These are phyloP conservation scores for Peromyscus leucopus DNA, from an alignment of 2,113 vertebrate genomes.

Conservation along the genomic window DNA sequence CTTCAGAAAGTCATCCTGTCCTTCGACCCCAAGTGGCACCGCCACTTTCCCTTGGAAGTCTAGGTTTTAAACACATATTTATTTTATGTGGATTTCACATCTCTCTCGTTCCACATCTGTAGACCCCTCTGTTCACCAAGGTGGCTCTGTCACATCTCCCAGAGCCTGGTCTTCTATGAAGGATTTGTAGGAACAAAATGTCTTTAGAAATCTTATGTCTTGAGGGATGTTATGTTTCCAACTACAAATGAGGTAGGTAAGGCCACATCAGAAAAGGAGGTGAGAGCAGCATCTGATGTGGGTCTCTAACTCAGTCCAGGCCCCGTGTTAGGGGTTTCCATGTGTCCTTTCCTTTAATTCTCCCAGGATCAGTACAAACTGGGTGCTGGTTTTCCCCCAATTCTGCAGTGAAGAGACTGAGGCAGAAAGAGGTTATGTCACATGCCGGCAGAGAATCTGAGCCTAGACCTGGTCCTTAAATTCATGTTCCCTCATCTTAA, in stretches of 20 bases:
- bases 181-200: slow-evolving; percentile 27
- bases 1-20: neutral
- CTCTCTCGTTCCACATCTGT: neutral
- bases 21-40: neutral
- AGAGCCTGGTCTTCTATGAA: neutral
- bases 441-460: neutral
- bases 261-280: neutral
- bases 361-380: neutral
- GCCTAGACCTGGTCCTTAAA: neutral
- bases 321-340: too few species aligned
- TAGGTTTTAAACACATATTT: neutral
- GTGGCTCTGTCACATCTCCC: neutral
- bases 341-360: neutral
- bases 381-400: neutral
- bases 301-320: neutral
- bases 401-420: neutral
- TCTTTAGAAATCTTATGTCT: neutral
- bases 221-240: neutral
- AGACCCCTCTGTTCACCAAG: neutral
- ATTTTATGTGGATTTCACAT: neutral
- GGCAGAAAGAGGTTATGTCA: neutral
- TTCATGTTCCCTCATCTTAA: neutral
- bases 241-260: neutral
- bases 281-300: neutral
- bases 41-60: neutral